Evolutionary conservation across 2,113 vertebrate genomes (phyloP).

Genomic region (Atrichornis clamosus): DNA sequence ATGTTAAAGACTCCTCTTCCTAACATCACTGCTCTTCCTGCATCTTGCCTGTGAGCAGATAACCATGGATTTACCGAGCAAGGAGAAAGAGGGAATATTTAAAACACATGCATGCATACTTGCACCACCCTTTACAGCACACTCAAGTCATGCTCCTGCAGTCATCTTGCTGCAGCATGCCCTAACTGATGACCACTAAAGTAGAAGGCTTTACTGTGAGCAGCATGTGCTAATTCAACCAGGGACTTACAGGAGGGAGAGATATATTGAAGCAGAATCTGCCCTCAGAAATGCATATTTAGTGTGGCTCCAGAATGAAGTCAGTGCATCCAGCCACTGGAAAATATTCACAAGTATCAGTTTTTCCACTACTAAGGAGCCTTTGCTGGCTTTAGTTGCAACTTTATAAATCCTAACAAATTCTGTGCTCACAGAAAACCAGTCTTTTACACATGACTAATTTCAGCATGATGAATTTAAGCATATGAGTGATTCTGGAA

Average conservation of each 20-base stretch:
- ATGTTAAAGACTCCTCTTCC: neutral
- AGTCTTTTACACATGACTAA: neutral
- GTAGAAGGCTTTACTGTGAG: neutral
- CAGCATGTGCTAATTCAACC: neutral
- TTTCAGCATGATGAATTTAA: neutral
- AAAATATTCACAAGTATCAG: neutral
- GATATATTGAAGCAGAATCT: neutral
- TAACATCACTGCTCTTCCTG: neutral
- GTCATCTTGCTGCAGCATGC: no score
- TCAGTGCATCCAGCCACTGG: neutral
- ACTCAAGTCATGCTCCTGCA: neutral
- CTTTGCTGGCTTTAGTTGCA: neutral
- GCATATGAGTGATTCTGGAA: neutral
- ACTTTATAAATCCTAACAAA: neutral
- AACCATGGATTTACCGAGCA: neutral
- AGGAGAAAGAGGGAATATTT: neutral
- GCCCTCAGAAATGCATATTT: neutral
- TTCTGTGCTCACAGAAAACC: neutral
- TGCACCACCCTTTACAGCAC: neutral
- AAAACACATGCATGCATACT: neutral
- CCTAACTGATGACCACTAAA: neutral
- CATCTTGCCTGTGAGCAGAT: neutral
- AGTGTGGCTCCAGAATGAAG: neutral
- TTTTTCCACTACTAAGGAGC: neutral
- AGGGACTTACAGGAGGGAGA: neutral